These are phyloP conservation scores for Hepsetus odoe DNA, from an alignment of 2,113 vertebrate species.

Conservation along the genomic window DNA sequence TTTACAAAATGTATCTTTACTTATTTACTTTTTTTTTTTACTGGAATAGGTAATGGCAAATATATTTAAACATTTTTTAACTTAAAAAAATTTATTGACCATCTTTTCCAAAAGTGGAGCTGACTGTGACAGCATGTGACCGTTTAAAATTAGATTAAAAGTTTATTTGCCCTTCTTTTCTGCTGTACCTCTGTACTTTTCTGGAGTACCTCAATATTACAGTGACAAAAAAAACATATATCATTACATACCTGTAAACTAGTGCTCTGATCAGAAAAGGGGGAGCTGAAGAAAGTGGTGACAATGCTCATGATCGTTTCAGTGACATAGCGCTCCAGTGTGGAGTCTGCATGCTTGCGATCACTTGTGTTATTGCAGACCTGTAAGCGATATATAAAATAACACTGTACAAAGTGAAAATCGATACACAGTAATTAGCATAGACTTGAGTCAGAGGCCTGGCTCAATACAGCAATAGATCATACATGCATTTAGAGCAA, in stretches of 20 bases:
- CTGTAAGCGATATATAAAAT: conserved; percentile 65
- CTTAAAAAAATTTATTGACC: too few species aligned
- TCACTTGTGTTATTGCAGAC: conserved; percentile 98
- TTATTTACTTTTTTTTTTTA: too few species aligned
- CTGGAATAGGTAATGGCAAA: too few species aligned
- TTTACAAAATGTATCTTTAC: too few species aligned
- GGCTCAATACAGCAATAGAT: conserved; percentile 13
- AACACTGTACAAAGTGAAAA: conserved; percentile 28
- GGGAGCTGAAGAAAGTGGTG: conserved; percentile 98
- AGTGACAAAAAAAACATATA: neutral
- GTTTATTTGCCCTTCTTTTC: neutral
- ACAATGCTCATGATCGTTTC: conserved; percentile 98
- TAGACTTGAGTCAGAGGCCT: conserved; percentile 1
- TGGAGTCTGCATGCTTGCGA: conserved; percentile 90
- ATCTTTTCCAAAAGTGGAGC: too few species aligned
- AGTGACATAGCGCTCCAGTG: conserved; percentile 93
- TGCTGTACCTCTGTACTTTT: too few species aligned
- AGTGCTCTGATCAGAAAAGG: conserved; percentile 98
- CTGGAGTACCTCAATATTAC: too few species aligned
- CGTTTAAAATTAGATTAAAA: too few species aligned
- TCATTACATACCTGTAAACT: conserved; percentile 88
- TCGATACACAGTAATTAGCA: neutral
- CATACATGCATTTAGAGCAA: too few species aligned
- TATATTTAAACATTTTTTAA: too few species aligned
- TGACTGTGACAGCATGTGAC: too few species aligned